phyloP scores from a whole-genome alignment of 1,140 invertebrate species.

The Aphelinus atriplicis region DNA sequence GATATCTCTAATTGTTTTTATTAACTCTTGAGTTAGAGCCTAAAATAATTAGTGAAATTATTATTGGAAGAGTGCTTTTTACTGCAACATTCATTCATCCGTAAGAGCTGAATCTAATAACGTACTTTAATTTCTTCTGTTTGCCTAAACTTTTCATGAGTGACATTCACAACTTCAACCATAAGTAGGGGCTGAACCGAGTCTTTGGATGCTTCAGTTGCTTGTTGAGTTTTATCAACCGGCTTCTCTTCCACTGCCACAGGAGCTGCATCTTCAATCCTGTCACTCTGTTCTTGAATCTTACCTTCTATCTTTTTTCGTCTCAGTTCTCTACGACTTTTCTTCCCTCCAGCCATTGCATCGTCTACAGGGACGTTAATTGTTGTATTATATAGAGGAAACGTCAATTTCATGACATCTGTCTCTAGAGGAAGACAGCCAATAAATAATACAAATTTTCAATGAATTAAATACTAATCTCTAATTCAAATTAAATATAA shows the following conservation, averaged over 20 bases:
- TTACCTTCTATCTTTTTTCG: slow-evolving; percentile 49
- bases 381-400: slow-evolving; percentile 75
- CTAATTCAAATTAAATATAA: background rate
- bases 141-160: slow-evolving; percentile 88
- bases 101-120: background rate
- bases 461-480: background rate
- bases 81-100: slow-evolving; percentile 1
- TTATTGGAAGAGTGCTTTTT: background rate
- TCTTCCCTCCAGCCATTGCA: slow-evolving; percentile 48
- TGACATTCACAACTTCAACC: slow-evolving; percentile 95
- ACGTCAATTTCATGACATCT: slow-evolving; percentile 64
- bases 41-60: slow-evolving; percentile 53
- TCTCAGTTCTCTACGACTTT: slow-evolving; percentile 49
- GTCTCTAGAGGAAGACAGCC: slow-evolving; percentile 54
- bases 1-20: slow-evolving; percentile 97
- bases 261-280: slow-evolving; percentile 25
- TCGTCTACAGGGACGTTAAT: slow-evolving; percentile 70
- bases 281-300: slow-evolving; percentile 40
- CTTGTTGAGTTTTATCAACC: slow-evolving; percentile 34
- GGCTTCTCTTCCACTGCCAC: slow-evolving; percentile 31
- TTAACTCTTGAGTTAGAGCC: slow-evolving; percentile 95
- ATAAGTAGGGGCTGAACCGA: slow-evolving; percentile 79
- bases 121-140: slow-evolving; percentile 93
- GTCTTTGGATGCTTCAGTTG: slow-evolving; percentile 65
- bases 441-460: slow-evolving; percentile 32